Base-by-base conservation (phyloP, 2,797 vertebrate genomes). In the Babyrousa celebensis region DNA sequence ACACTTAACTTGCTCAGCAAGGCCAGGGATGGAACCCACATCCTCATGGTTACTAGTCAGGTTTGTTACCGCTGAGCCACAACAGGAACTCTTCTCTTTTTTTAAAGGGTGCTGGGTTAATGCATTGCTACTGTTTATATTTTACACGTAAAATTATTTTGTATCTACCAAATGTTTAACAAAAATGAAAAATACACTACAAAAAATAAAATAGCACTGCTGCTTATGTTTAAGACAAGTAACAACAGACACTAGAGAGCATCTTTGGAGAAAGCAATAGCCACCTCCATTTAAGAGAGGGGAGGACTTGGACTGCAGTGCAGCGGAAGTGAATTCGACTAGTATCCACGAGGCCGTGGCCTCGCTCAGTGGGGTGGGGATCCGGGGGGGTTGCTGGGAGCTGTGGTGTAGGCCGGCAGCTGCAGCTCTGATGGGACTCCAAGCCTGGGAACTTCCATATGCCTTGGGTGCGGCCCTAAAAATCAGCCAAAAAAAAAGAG, bases 171-270 rank as follows among this genome's bases (percentile, higher is more conserved):
- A 43, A 23, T 91, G 72, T 14, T 58, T 75, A 52, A 62, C 32
- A 62, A 83, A 74, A 87, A 60, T 40, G 40, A 88, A 92, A 82
- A 67, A 56, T 72, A 36, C 14, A 75, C 36, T 68, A 8, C 68
- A 40, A 77, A 70, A 78, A 52, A 48, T 48, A n/a, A 78, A 84
- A 65, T 32, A 72, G 58, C 88, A 32, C 2, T n/a, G 32, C 48
- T 58, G 48, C 75, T 95, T 29, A 77, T 75, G n/a, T 95, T 96
- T 84, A 83, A 92, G 79, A 84, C 12, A 18, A 54, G 25, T 52
- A 72, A 68, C 72, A 87, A n/a, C 6, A 83, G 63, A 87, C 20
- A 54, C 32, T 3, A 52, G 77, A 77, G 10, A 79, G n/a, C 36
- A 12, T 82, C 78, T 96, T 82, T 87, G n/a, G 63, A 91, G 36